Percentiles rank a stretch among this genome's conserved stretches.
phyloP scores from a whole-genome alignment of 2,113 vertebrate genomes.

The Brachypteracias leptosomus region DNA sequence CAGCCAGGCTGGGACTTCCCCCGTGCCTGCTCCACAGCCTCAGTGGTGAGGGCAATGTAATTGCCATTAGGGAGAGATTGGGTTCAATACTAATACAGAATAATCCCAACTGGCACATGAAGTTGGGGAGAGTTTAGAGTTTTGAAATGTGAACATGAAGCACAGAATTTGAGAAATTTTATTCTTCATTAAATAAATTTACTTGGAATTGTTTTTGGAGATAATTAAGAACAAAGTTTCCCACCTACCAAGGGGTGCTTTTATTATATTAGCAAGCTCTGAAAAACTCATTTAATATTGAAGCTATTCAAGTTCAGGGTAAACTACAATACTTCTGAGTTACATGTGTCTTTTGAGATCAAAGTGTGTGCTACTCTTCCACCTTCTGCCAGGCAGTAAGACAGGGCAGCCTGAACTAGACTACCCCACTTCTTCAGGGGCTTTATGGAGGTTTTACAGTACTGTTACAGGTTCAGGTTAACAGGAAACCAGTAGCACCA shows the following conservation, averaged over 20 bases:
- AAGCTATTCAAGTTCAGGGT: not conserved
- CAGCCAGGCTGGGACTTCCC: no score
- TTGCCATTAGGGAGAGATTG: no score
- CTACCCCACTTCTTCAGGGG: not conserved
- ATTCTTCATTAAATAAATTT: not conserved
- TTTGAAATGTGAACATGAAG: not conserved
- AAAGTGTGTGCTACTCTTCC: not conserved
- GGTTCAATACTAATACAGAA: no score
- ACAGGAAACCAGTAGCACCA: not conserved
- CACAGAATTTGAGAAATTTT: not conserved
- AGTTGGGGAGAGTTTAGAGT: not conserved
- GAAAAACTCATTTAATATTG: not conserved
- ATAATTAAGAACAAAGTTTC: not conserved
- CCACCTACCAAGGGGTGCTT: not conserved
- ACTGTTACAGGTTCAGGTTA: not conserved
- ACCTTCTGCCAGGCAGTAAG: not conserved
- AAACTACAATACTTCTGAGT: not conserved
- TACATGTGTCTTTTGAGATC: not conserved
- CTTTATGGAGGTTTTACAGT: not conserved
- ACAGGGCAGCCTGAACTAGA: not conserved
- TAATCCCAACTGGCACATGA: not conserved
- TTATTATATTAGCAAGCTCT: not conserved
- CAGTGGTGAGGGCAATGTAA: no score
- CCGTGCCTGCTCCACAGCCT: no score
- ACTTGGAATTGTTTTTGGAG: not conserved